Percentiles rank a stretch among this genome's conserved stretches.
phyloP scores from a whole-genome alignment of 2,113 vertebrate genomes.

The Chelonoidis abingdonii region DNA sequence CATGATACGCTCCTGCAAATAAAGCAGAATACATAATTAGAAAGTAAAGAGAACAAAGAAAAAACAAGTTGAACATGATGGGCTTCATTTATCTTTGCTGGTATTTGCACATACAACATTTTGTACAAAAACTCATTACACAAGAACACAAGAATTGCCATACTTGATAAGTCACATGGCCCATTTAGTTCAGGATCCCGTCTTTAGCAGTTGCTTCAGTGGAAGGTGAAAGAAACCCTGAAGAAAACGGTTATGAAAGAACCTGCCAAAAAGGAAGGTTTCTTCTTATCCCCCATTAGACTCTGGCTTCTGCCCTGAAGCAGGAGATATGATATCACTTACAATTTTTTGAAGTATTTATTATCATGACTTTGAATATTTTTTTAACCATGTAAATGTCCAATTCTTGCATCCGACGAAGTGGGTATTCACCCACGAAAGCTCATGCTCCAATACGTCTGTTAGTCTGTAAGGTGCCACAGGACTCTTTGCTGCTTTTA shows the following conservation, averaged over 20 bases:
- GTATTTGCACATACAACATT: neutral
- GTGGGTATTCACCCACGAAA: too few relatives aligned
- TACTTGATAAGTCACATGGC: accelerated
- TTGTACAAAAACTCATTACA: neutral
- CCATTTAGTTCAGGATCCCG: neutral
- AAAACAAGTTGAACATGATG: neutral
- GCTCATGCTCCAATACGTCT: too few relatives aligned
- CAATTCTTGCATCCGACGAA: too few relatives aligned
- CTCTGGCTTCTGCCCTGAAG: neutral
- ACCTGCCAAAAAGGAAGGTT: neutral
- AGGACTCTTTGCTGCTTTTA: too few relatives aligned
- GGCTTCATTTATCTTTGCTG: accelerated
- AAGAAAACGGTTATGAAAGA: neutral
- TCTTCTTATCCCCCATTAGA: neutral
- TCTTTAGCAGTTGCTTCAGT: neutral
- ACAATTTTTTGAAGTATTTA: neutral
- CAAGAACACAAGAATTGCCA: neutral
- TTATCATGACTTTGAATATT: neutral
- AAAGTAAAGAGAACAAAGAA: conserved; percentile 39
- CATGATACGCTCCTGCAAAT: conserved; percentile 81
- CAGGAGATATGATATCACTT: neutral
- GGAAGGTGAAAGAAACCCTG: neutral
- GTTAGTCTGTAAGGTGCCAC: too few relatives aligned
- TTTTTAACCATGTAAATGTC: neutral
- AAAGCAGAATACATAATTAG: conserved; percentile 71